phyloP scores from a whole-genome alignment of 2,888 invertebrate species.

The Spicauda simplicius region DNA sequence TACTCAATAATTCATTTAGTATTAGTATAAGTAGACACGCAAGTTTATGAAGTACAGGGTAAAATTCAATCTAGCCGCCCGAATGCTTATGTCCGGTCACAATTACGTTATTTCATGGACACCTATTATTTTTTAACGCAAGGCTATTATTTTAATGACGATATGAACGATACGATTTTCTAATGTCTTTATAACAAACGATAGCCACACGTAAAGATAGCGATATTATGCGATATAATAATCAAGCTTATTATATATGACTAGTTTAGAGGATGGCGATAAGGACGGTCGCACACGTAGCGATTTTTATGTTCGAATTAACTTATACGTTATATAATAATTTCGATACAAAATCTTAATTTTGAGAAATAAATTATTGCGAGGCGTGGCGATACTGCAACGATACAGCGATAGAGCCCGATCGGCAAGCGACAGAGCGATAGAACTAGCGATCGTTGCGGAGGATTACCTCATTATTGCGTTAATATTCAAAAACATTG shows the following conservation, averaged over 20 bases:
- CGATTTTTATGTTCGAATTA: slow-evolving; percentile 71
- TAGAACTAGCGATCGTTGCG: slow-evolving; percentile 10
- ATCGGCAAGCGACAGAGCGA: slow-evolving; percentile 35
- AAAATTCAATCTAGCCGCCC: slow-evolving; percentile 55
- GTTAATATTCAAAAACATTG: slow-evolving; percentile 53
- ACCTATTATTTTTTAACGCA: slow-evolving; percentile 37
- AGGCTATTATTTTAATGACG: slow-evolving; percentile 52
- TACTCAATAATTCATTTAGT: slow-evolving; percentile 72
- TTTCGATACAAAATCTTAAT: slow-evolving; percentile 71
- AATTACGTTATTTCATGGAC: slow-evolving; percentile 48
- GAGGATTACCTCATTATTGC: slow-evolving; percentile 36
- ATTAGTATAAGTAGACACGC: slow-evolving; percentile 77
- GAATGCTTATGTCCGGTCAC: slow-evolving; percentile 56
- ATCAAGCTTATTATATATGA: slow-evolving; percentile 73
- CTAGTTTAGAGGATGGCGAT: slow-evolving; percentile 85
- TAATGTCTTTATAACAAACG: slow-evolving; percentile 48
- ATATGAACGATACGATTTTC: slow-evolving; percentile 50
- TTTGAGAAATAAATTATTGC: slow-evolving; percentile 73
- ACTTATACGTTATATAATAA: slow-evolving; percentile 69
- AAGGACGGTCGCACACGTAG: slow-evolving; percentile 81
- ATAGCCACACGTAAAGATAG: slow-evolving; percentile 59
- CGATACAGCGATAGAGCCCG: slow-evolving; percentile 43
- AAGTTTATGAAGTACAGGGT: slow-evolving; percentile 52
- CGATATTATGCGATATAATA: slow-evolving; percentile 64
- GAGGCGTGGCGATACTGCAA: slow-evolving; percentile 64